A percentile compares a stretch with the other conserved stretches of the same genome.
These are phyloP conservation scores for Branchipolynoe longqiensis DNA, from an alignment of 2,888 invertebrate genomes.

Conservation along the genomic window DNA sequence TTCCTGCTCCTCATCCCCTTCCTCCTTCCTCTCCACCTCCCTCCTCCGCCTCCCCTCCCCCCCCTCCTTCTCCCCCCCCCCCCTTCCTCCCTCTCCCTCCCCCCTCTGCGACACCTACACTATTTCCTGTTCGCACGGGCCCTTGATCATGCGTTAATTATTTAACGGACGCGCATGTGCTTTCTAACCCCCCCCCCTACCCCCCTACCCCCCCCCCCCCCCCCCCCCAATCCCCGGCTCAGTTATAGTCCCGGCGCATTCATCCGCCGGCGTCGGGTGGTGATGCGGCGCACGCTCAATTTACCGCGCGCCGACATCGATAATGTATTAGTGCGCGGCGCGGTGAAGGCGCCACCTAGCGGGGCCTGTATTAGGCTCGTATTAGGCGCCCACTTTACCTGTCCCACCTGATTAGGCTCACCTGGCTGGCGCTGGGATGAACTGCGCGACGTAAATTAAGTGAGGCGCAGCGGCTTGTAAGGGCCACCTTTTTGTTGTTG, in stretches of 20 bases:
- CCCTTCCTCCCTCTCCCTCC: not conserved
- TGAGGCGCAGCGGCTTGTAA: too few species aligned
- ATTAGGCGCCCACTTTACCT: slow-evolving; percentile 48
- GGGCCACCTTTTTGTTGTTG: too few species aligned
- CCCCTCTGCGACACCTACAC: not conserved
- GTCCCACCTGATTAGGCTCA: slow-evolving; percentile 40
- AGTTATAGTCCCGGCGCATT: too few species aligned
- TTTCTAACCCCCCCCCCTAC: not conserved
- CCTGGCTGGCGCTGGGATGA: too few species aligned
- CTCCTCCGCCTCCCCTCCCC: too few species aligned
- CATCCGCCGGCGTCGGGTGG: too few species aligned
- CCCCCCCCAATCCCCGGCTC: not conserved
- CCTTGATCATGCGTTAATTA: not conserved
- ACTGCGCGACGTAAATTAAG: too few species aligned
- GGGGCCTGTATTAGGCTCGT: not conserved
- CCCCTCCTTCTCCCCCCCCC: not conserved
- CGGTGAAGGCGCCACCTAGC: too few species aligned
- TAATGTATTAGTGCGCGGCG: too few species aligned
- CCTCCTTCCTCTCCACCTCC: not conserved
- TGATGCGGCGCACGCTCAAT: too few species aligned
- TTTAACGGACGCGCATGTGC: too few species aligned
- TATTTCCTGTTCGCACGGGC: not conserved
- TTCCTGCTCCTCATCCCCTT: not conserved
- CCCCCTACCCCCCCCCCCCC: slow-evolving; percentile 5
- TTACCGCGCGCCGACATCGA: too few species aligned